Conservation (phyloP, 2,888 invertebrate species). For the Drosophila tanythrix region DNA sequence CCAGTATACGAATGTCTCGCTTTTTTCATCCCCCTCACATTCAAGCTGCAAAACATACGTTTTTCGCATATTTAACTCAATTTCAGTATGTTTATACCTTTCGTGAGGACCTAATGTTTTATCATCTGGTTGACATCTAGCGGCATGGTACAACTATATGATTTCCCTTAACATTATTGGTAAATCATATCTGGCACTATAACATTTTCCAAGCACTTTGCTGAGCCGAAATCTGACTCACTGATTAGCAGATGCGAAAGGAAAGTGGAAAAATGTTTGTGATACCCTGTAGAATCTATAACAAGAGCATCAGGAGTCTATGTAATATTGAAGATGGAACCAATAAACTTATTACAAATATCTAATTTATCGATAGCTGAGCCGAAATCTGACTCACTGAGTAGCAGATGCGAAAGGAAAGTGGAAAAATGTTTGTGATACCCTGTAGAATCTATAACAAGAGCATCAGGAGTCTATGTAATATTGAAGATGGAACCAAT, state of each 20-base stretch:
- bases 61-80: constrained; percentile 72
- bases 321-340: neutral
- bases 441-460: neutral
- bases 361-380: neutral
- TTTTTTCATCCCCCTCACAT: constrained; percentile 1
- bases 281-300: neutral
- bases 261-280: neutral
- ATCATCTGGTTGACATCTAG: neutral
- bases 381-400: neutral
- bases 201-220: neutral
- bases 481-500: too few relatives aligned
- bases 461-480: neutral
- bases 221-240: rapidly evolving
- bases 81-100: constrained; percentile 19
- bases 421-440: neutral
- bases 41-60: constrained; percentile 71
- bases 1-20: constrained; percentile 22
- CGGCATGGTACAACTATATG: neutral
- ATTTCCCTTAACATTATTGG: neutral
- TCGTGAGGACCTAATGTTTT: neutral
- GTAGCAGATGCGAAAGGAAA: too few relatives aligned
- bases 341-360: neutral
- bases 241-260: neutral
- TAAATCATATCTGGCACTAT: neutral
- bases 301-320: neutral